phyloP scores from a whole-genome alignment of 2,888 invertebrate species.

The Cheiracanthium punctorium region DNA sequence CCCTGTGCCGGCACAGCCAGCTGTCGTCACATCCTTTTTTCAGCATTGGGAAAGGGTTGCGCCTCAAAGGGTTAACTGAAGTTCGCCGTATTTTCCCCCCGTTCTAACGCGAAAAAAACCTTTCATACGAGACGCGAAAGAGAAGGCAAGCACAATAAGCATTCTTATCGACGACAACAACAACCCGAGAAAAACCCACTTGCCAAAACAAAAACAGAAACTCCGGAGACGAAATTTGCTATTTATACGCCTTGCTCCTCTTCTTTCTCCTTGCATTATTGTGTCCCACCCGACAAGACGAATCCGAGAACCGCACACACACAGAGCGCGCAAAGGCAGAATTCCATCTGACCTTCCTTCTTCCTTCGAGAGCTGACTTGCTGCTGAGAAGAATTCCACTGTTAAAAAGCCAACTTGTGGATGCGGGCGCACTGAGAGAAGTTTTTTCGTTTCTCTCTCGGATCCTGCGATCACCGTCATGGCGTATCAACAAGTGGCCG shows the following conservation, averaged over 20 bases:
- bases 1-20: no score
- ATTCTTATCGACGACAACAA: conserved; percentile 8
- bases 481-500: conserved; percentile 57
- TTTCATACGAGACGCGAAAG: neutral
- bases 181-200: conserved; percentile 5
- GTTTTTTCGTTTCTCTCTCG: neutral
- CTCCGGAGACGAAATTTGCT: conserved; percentile 40
- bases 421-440: conserved; percentile 16
- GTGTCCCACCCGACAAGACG: conserved; percentile 33
- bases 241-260: conserved; percentile 57
- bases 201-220: conserved; percentile 11
- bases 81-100: neutral
- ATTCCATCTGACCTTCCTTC: conserved; percentile 23
- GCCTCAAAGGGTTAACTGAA: no score
- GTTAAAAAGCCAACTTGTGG: neutral
- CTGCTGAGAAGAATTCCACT: neutral
- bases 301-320: conserved; percentile 6
- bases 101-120: no score
- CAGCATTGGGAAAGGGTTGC: no score
- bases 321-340: no score
- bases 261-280: conserved; percentile 57
- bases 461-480: neutral
- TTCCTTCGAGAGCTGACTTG: no score
- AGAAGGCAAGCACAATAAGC: neutral
- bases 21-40: no score